Evolutionary conservation across 1,140 invertebrate genomes (phyloP), one percentile per base, ranked within the genome.

Genomic region (Scaptomyza graminum): DNA sequence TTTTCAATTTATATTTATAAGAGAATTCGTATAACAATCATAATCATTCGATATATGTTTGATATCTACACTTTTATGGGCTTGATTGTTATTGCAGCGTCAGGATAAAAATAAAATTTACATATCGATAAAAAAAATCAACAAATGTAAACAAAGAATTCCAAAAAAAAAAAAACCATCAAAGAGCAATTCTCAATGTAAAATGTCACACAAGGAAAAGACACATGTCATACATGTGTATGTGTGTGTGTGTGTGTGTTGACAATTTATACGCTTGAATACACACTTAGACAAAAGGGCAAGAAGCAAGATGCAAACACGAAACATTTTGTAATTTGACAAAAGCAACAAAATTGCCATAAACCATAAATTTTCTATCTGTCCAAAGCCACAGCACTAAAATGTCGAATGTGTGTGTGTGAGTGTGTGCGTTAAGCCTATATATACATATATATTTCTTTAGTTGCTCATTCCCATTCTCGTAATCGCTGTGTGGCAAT

Each of bases 121-220:
- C 70, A 85, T 82, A 87, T 87, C 82, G 64, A 87, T 78, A 82
- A 34, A 8, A 34, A 9, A 34, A 9, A 34, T 70, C 84, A 71
- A 84, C 73, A 84, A 63, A 85, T 80, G n/a, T n/a, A 85, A 79
- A 84, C 76, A 84, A 80, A 68, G 62, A 52, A 34, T 9, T 50
- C 46, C 54, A 43, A 31, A 7, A 31, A 22, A 22, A 22, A 22
- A 22, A 22, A 22, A 22, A 61, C 62, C 75, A 82, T 88, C 82
- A 87, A 87, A 87, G 83, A 66, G 66, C 82, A 76, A 88, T 87
- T 88, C 37, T 74, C 68, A 85, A 85, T 85, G 74, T 76, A 82
- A 85, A 85, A 75, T 67, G 62, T 39, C 52, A 8, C 25, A 56
- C 37, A 18, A 41, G 37, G 41, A 11, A 50, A 34, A 59, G 50